Conservation (phyloP, 1,140 invertebrate species). For the Pissodes strobi region DNA sequence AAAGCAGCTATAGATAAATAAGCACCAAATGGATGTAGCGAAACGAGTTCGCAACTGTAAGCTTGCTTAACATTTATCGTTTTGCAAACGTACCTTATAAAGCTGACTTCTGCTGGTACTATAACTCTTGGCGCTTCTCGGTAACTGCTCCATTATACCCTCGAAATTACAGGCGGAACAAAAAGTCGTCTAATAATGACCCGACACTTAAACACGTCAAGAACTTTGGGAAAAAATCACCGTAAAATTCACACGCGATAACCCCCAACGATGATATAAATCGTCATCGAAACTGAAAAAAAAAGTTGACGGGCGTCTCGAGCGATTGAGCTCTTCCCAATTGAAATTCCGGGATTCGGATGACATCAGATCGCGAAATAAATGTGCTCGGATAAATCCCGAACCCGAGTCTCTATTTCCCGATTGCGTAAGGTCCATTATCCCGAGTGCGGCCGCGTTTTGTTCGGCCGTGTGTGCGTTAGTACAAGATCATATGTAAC, state of each 20-base stretch:
- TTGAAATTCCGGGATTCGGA: conserved; percentile 28
- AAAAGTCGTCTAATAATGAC: too few species aligned
- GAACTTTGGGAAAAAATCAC: too few species aligned
- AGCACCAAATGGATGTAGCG: too few species aligned
- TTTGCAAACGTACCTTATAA: conserved; percentile 6
- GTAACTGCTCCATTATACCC: background rate
- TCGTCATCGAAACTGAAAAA: background rate
- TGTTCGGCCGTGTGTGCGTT: background rate
- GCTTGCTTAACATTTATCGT: too few species aligned
- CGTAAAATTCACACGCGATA: too few species aligned
- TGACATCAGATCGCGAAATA: conserved; percentile 46
- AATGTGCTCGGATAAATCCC: conserved; percentile 27
- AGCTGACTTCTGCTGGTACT: conserved; percentile 2
- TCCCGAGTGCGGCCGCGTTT: background rate
- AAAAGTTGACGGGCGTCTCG: conserved; percentile 14
- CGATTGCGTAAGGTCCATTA: conserved; percentile 29
- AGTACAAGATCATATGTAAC: background rate
- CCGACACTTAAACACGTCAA: too few species aligned
- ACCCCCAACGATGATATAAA: background rate
- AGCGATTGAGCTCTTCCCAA: conserved; percentile 13
- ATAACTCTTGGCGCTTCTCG: background rate
- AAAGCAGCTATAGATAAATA: too few species aligned
- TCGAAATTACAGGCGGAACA: too few species aligned
- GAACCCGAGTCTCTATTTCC: conserved; percentile 12
- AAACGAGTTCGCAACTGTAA: too few species aligned